Evolutionary conservation across 1,140 invertebrate species (phyloP).

Genomic region (Leptinotarsa lineolata): DNA sequence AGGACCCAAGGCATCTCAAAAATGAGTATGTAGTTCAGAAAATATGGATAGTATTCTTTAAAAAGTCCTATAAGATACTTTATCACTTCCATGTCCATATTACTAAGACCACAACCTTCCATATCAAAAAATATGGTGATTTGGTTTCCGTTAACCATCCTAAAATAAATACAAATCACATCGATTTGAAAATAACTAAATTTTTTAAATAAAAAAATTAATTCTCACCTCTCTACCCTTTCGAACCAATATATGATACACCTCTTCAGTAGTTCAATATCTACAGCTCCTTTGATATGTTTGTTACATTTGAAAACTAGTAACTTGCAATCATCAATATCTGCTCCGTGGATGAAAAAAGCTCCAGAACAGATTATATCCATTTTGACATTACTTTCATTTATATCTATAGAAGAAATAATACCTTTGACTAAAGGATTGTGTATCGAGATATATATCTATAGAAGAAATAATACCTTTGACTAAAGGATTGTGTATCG

Average conservation of each 20-base stretch:
- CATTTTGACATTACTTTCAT: conserved; percentile 63
- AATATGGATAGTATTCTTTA: conserved; percentile 88
- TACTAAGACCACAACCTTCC: conserved; percentile 79
- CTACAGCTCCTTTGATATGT: conserved; percentile 74
- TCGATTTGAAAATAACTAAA: not conserved
- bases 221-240: conserved; percentile 70
- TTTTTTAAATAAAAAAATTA: too few relatives aligned
- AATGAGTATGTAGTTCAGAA: conserved; percentile 88
- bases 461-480: conserved; percentile 67
- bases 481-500: conserved; percentile 47
- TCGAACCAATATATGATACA: conserved; percentile 90
- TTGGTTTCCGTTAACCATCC: conserved; percentile 7
- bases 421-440: conserved; percentile 68
- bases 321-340: conserved; percentile 79
- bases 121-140: conserved; percentile 86
- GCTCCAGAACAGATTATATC: conserved; percentile 78
- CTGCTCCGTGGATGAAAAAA: conserved; percentile 74
- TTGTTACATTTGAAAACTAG: conserved; percentile 78
- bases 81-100: conserved; percentile 87
- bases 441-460: too few relatives aligned
- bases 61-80: conserved; percentile 86
- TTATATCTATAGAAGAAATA: conserved; percentile 47
- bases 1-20: conserved; percentile 95
- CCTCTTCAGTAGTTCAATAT: conserved; percentile 76
- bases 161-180: not conserved